Conservation (phyloP, 1,140 invertebrate species). For the Brachionus plicatilis region DNA sequence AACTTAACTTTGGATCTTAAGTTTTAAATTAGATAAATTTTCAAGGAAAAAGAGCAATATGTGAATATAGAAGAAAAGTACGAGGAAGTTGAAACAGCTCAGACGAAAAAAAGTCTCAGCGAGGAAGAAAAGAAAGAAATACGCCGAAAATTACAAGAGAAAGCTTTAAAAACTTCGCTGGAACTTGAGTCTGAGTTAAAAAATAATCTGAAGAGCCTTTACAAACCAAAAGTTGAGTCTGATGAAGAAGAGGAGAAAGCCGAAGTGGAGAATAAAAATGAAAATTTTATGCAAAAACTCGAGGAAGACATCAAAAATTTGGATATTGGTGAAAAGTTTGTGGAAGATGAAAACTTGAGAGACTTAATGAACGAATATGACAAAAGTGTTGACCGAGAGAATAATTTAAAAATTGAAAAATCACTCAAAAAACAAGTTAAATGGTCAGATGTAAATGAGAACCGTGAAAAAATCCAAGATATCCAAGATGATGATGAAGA, state of each 20-base stretch:
- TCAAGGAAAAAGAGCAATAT: slow-evolving; percentile 30
- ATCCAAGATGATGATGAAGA: background rate
- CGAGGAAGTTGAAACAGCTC: background rate
- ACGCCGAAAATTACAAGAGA: slow-evolving; percentile 18
- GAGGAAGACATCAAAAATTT: background rate
- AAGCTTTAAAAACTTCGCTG: background rate
- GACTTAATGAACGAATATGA: slow-evolving; percentile 24
- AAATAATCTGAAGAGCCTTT: background rate
- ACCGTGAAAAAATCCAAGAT: background rate
- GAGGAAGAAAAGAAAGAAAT: slow-evolving; percentile 24
- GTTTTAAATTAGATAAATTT: background rate
- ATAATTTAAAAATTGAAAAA: slow-evolving; percentile 12
- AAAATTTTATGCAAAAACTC: slow-evolving; percentile 2
- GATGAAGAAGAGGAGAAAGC: background rate
- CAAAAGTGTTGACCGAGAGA: background rate
- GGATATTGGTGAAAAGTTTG: slow-evolving; percentile 13
- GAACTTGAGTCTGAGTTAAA: background rate
- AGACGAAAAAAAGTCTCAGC: background rate
- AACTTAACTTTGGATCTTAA: background rate
- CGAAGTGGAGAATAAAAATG: background rate
- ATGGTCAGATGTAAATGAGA: slow-evolving; percentile 8
- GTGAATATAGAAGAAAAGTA: slow-evolving; percentile 33
- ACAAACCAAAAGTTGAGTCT: background rate
- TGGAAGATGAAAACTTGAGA: background rate
- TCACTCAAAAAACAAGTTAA: slow-evolving; percentile 29